These are phyloP conservation scores for Trogon melanurus DNA, from an alignment of 2,113 vertebrate genomes.

Conservation along the genomic window DNA sequence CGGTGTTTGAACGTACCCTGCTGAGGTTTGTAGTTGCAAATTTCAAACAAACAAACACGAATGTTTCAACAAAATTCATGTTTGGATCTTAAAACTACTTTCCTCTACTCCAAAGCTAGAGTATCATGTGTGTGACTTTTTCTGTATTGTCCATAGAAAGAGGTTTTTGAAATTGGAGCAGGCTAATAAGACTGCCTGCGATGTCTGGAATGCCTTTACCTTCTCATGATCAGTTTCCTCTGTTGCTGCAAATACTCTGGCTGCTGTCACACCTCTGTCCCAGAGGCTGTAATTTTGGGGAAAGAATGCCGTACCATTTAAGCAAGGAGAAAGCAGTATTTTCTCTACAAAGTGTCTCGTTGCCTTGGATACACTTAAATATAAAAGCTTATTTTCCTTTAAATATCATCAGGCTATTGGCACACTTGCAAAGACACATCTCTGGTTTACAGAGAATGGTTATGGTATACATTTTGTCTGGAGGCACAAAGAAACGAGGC, in stretches of 20 bases:
- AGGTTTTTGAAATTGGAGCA: background rate
- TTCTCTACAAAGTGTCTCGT: background rate
- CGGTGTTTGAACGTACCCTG: background rate
- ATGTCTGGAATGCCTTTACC: background rate
- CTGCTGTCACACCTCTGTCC: background rate
- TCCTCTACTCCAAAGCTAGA: background rate
- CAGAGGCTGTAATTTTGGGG: background rate
- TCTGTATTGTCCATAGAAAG: background rate
- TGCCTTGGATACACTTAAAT: background rate
- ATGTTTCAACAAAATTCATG: background rate
- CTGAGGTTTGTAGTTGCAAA: background rate
- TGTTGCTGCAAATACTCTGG: background rate
- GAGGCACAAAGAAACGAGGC: background rate
- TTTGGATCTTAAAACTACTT: background rate
- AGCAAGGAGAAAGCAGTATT: background rate
- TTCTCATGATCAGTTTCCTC: background rate
- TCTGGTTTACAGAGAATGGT: background rate
- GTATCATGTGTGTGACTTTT: background rate
- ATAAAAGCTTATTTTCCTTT: background rate
- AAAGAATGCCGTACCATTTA: background rate
- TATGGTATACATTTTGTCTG: background rate
- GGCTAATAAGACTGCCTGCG: background rate
- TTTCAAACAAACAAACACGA: background rate
- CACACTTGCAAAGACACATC: background rate
- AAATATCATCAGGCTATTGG: fast-evolving